Conservation (phyloP, 2,113 vertebrate genomes). For the Meleagris gallopavo region DNA sequence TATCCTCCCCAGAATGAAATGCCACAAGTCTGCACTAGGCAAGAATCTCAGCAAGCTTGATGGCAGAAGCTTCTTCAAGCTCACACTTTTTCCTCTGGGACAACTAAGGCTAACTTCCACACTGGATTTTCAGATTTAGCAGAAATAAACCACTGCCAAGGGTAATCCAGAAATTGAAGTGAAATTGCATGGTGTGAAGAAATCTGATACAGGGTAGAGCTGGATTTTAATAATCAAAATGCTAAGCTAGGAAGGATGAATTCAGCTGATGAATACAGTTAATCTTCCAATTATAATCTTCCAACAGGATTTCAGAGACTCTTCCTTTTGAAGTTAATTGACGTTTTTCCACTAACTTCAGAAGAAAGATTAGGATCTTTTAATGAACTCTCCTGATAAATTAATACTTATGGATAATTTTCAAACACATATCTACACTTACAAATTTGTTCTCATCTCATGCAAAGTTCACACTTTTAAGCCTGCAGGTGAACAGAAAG, state of each 20-base stretch:
- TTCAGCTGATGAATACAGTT: constrained; percentile 34
- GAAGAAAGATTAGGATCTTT: constrained; percentile 28
- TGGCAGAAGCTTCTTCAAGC: background rate
- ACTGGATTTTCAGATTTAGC: constrained; percentile 10
- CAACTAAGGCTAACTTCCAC: background rate
- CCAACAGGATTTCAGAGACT: constrained; percentile 33
- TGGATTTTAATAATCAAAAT: constrained; percentile 64
- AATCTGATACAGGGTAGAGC: constrained; percentile 11
- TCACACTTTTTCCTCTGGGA: background rate
- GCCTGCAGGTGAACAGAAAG: background rate
- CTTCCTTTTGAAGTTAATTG: constrained; percentile 69
- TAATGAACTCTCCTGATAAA: background rate
- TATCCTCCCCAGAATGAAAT: background rate
- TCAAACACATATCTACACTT: background rate
- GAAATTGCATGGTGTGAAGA: constrained; percentile 5
- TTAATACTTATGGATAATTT: constrained; percentile 38
- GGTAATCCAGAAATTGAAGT: constrained; percentile 12
- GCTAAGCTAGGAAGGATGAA: constrained; percentile 47
- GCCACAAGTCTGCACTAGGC: background rate
- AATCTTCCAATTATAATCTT: constrained; percentile 64
- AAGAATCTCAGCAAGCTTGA: background rate
- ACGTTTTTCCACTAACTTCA: constrained; percentile 34
- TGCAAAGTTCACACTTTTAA: background rate
- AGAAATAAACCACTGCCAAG: background rate
- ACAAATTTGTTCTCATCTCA: background rate